Percentiles rank a stretch among this genome's conserved stretches.
These are phyloP conservation scores for Chamaea fasciata DNA, from an alignment of 2,113 vertebrate species.

Conservation along the genomic window DNA sequence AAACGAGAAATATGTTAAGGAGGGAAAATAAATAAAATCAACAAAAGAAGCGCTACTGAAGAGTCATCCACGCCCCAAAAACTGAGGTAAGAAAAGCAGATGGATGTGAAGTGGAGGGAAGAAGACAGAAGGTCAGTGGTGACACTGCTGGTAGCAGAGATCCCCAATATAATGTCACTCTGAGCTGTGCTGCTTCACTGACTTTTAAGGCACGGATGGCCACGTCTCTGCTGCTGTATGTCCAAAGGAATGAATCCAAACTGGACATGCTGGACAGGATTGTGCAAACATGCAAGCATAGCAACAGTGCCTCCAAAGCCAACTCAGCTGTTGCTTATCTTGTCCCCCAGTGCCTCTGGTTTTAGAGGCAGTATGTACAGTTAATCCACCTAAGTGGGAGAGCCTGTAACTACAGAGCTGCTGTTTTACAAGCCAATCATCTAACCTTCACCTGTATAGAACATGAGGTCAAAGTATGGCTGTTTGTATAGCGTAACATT, in stretches of 20 bases:
- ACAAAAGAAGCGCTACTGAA: background rate
- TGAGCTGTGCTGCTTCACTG: background rate
- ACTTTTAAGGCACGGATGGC: background rate
- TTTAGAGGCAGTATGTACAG: background rate
- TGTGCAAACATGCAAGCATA: background rate
- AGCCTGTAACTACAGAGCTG: background rate
- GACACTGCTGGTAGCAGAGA: background rate
- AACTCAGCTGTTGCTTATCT: conserved; percentile 39
- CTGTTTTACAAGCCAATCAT: background rate
- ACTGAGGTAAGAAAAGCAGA: background rate
- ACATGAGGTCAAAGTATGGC: background rate
- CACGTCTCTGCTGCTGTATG: background rate
- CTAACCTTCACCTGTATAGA: background rate
- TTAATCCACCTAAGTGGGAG: conserved; percentile 26
- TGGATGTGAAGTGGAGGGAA: background rate
- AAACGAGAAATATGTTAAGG: background rate
- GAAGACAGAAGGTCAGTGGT: background rate
- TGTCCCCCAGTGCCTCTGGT: background rate
- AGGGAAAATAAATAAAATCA: background rate
- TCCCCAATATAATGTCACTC: background rate
- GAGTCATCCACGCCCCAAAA: background rate
- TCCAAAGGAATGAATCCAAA: background rate
- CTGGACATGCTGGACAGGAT: background rate
- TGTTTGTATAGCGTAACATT: background rate
- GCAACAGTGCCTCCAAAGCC: background rate